Evolutionary conservation across 2,888 invertebrate species (phyloP), one percentile per base, ranked within the genome.

Genomic region (Acheta domesticus): DNA sequence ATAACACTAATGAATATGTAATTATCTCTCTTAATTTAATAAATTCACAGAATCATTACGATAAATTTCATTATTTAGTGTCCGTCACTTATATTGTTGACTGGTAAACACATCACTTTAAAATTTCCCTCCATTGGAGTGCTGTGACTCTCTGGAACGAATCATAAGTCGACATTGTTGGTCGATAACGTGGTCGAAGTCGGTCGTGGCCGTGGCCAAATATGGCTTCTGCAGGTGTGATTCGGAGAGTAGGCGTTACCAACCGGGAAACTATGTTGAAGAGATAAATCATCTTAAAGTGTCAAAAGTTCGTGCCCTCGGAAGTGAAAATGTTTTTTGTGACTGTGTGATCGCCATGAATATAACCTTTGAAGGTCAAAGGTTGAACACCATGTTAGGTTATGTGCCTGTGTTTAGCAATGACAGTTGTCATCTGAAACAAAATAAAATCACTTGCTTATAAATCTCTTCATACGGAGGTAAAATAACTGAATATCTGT

Each of bases 91-190:
- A 36, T 36, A 36, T 36, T 36, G 36, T 36, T 36, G 36, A 36
- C 36, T 36, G 36, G 36, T 36, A 36, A 36, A 36, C 36, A 36
- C 36, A 36, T 36, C 36, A 36, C 36, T 62, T 62, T 62, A 14
- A 62, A n/a, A 62, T 14, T 62, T 12, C 62, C 62, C 62, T 62
- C 62, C n/a, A 19, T 62, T 19, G 11, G 16, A 62, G 62, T 11
- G 8, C 36, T 8, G 36, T 36, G 62, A 62, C n/a, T 62, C 62
- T 19, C n/a, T 14, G 14, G 62, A 62, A 62, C 62, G 62, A 62
- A 62, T 62, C 62, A 62, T 62, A n/a, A 62, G 62, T 62, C 62
- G 62, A 62, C 62, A 62, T 62, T 62, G 62, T 62, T 62, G 62
- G 62, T 62, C 62, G 62, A 62, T 62, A 62, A n/a, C 62, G 5